Conservation (phyloP, 2,113 vertebrate genomes). For the Oreochromis spilurus region DNA sequence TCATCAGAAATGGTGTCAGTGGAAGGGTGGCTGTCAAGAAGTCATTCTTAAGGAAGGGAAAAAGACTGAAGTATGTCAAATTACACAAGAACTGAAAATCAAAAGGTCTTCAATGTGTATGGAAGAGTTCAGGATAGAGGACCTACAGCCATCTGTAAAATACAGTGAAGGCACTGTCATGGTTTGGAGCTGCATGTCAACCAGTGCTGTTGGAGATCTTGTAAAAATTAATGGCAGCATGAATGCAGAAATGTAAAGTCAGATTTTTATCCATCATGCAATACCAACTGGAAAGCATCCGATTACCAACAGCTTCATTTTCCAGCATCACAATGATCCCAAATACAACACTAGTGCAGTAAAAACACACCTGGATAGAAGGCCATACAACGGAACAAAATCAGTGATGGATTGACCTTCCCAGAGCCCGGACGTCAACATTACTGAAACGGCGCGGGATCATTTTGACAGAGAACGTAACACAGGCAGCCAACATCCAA, state of each 20-base stretch:
- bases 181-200: background rate
- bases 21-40: background rate
- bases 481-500: background rate
- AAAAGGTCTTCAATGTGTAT: background rate
- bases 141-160: background rate
- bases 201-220: background rate
- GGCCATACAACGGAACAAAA: background rate
- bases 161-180: background rate
- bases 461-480: background rate
- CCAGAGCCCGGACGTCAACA: background rate
- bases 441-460: background rate
- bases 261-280: background rate
- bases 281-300: background rate
- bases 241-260: background rate
- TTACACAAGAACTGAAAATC: background rate
- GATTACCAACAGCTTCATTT: background rate
- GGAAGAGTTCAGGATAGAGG: background rate
- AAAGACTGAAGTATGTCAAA: background rate
- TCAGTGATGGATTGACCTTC: background rate
- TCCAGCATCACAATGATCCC: rapidly evolving
- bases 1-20: background rate
- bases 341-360: background rate
- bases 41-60: background rate
- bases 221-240: background rate
- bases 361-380: background rate